Evolutionary conservation across 2,888 invertebrate genomes (phyloP).

Genomic region (Zele albiditarsus): DNA sequence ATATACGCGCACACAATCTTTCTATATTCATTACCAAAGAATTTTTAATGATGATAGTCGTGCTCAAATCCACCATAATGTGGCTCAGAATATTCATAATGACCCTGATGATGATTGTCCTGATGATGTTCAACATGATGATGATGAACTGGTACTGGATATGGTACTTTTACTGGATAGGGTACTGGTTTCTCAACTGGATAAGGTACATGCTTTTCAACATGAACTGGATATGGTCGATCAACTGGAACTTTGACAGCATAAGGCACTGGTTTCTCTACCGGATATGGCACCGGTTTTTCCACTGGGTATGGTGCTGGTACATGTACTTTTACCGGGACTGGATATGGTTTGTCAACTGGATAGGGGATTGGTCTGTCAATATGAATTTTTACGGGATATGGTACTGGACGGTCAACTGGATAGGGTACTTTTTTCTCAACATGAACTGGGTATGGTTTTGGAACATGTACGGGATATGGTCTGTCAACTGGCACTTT

Average conservation of each 20-base stretch:
- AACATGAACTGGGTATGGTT: conserved; percentile 82
- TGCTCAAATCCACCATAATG: conserved; percentile 46
- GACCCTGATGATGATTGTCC: conserved; percentile 48
- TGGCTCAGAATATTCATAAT: conserved; percentile 49
- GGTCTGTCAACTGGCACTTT: conserved; percentile 75
- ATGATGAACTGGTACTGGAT: conserved; percentile 75
- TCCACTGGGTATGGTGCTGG: conserved; percentile 81
- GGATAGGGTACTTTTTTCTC: conserved; percentile 70
- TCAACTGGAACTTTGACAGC: conserved; percentile 79
- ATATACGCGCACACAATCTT: neutral
- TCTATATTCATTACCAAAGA: neutral
- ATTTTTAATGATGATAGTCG: conserved; percentile 38
- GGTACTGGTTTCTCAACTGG: conserved; percentile 77
- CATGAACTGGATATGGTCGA: conserved; percentile 77
- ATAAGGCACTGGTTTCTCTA: conserved; percentile 79
- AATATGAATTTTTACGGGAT: conserved; percentile 68
- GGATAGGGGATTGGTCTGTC: conserved; percentile 80
- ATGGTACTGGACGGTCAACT: conserved; percentile 66
- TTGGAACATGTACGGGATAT: conserved; percentile 81
- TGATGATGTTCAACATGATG: conserved; percentile 52
- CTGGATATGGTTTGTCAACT: conserved; percentile 79
- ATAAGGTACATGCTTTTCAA: conserved; percentile 75
- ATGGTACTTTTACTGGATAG: conserved; percentile 80
- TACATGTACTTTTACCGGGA: conserved; percentile 82
- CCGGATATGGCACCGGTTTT: conserved; percentile 76